Conservation (phyloP, 2,113 vertebrate species). For the Sander vitreus region DNA sequence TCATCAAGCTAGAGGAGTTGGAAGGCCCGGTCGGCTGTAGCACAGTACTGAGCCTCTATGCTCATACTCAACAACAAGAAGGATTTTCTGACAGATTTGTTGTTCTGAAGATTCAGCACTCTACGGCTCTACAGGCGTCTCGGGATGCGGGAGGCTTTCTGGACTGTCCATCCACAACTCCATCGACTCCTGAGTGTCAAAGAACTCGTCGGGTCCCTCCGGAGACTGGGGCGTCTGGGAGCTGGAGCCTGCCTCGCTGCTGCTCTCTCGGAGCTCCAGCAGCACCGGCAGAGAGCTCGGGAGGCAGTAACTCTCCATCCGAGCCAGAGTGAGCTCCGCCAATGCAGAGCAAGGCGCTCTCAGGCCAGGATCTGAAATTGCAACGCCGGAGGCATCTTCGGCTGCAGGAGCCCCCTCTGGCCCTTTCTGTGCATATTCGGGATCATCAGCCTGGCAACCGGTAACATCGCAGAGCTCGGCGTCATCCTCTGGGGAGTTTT, state of each 20-base stretch:
- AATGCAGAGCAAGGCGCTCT: conserved; percentile 61
- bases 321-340: conserved; percentile 67
- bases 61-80: not conserved
- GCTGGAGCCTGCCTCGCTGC: conserved; percentile 84
- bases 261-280: conserved; percentile 84
- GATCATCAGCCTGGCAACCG: not conserved
- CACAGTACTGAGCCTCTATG: conserved; percentile 6
- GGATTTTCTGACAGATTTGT: not conserved
- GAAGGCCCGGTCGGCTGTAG: conserved; percentile 4
- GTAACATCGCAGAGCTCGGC: not conserved
- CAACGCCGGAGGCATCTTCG: not conserved
- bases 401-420: not conserved
- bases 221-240: conserved; percentile 83
- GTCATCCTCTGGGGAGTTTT: conserved; percentile 61
- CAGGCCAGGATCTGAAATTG: not conserved
- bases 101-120: not conserved
- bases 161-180: conserved; percentile 80
- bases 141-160: conserved; percentile 48
- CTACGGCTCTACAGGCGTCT: conserved; percentile 68
- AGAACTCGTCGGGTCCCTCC: conserved; percentile 82
- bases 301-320: conserved; percentile 77
- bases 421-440: not conserved
- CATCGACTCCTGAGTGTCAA: conserved; percentile 82
- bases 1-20: conserved; percentile 1
- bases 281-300: conserved; percentile 80